Conservation (phyloP, 2,888 invertebrate species). For the Pseudococcus viburni region DNA sequence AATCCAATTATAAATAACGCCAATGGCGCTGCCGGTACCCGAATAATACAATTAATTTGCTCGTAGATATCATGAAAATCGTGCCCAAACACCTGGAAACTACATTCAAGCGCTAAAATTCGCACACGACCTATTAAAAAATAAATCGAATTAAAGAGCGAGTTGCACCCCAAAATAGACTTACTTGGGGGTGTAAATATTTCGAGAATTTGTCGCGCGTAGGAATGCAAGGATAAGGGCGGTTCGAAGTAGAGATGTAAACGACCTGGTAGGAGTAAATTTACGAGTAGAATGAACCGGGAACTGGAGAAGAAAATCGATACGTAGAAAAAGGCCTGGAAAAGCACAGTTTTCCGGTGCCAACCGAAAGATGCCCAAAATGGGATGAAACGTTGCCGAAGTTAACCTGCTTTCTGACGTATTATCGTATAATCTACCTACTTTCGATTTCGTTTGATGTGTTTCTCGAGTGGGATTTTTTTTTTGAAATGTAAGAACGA, state of each 20-base stretch:
- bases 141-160: background rate
- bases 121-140: background rate
- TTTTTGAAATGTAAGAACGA: background rate
- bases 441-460: slow-evolving; percentile 6
- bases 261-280: slow-evolving; percentile 45
- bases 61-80: slow-evolving; percentile 49
- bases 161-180: background rate
- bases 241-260: background rate
- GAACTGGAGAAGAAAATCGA: slow-evolving; percentile 51
- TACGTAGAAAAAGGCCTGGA: slow-evolving; percentile 35
- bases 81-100: slow-evolving; percentile 29
- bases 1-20: slow-evolving; percentile 36
- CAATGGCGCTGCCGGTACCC: background rate
- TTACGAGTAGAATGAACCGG: slow-evolving; percentile 50
- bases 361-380: slow-evolving; percentile 41
- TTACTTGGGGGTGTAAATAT: background rate
- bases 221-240: background rate
- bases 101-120: slow-evolving; percentile 20
- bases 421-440: background rate
- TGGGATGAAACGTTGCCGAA: background rate
- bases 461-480: background rate
- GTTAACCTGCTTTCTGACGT: slow-evolving; percentile 32
- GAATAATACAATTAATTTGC: slow-evolving; percentile 24
- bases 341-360: slow-evolving; percentile 33
- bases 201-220: background rate